phyloP scores from a whole-genome alignment of 2,113 vertebrate genomes.

The Toxotes chatareus region DNA sequence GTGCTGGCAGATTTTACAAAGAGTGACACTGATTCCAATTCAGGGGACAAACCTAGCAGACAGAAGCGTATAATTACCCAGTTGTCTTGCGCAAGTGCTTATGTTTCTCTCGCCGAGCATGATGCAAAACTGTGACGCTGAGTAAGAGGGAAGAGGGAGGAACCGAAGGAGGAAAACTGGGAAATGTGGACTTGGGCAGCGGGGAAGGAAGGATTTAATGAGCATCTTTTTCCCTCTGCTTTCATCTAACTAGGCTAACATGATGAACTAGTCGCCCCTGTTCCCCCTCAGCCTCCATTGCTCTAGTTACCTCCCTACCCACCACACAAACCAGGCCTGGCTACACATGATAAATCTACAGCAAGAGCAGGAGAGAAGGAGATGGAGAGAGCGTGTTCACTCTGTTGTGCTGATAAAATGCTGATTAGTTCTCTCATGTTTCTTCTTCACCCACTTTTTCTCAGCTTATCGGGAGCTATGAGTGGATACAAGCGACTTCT shows the following conservation, averaged over 20 bases:
- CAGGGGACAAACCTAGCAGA: slow-evolving; percentile 18
- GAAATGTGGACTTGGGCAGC: slow-evolving; percentile 33
- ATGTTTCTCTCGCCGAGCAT: slow-evolving; percentile 28
- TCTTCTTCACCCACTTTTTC: not conserved
- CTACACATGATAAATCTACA: slow-evolving; percentile 69
- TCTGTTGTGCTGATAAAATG: slow-evolving; percentile 20
- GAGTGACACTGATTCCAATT: slow-evolving; percentile 33
- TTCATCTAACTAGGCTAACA: slow-evolving; percentile 84
- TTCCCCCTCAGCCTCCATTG: slow-evolving; percentile 63
- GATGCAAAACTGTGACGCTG: slow-evolving; percentile 55
- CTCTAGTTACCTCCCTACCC: slow-evolving; percentile 69
- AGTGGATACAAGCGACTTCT: slow-evolving; percentile 3
- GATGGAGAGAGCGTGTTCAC: slow-evolving; percentile 11
- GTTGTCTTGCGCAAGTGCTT: not conserved
- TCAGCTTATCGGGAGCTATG: not conserved
- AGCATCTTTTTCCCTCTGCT: slow-evolving; percentile 45
- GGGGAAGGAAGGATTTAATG: slow-evolving; percentile 64
- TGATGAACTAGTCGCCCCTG: slow-evolving; percentile 80
- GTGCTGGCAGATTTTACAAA: slow-evolving; percentile 2
- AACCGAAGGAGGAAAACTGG: slow-evolving; percentile 15
- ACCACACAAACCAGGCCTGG: slow-evolving; percentile 53
- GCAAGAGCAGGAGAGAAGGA: slow-evolving; percentile 26
- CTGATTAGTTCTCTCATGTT: slow-evolving; percentile 41
- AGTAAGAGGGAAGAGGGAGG: slow-evolving; percentile 21
- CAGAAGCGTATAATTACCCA: slow-evolving; percentile 29